Conservation (phyloP, 2,797 vertebrate genomes). For the Podarcis siculus region DNA sequence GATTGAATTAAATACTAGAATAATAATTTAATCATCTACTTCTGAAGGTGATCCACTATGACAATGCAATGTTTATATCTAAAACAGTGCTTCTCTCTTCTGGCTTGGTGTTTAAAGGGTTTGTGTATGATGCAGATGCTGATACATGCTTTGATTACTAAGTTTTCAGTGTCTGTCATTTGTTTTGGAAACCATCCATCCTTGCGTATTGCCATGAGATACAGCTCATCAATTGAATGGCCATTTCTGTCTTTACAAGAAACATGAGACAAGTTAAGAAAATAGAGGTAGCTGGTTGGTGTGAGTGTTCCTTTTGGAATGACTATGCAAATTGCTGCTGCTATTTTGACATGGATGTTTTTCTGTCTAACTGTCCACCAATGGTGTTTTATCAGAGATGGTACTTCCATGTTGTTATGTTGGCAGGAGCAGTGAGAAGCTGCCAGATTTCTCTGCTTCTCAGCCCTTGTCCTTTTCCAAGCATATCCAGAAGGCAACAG, state of each 20-base stretch:
- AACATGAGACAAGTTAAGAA: neutral
- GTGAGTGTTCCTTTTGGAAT: neutral
- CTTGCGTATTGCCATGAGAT: neutral
- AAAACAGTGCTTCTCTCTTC: neutral
- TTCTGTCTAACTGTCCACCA: neutral
- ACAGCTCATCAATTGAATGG: neutral
- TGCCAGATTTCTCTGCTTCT: neutral
- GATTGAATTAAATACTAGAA: conserved; percentile 60
- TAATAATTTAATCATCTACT: conserved; percentile 27
- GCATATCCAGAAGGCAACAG: conserved; percentile 6
- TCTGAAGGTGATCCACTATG: conserved; percentile 36
- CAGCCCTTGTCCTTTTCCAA: neutral
- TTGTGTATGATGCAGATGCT: conserved; percentile 5
- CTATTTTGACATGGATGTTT: neutral
- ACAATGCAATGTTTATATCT: neutral
- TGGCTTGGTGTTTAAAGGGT: neutral
- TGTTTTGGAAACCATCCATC: conserved; percentile 5
- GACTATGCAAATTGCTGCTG: neutral
- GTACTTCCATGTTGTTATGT: neutral
- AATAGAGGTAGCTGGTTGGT: neutral
- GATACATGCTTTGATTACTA: neutral
- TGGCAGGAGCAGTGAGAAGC: neutral
- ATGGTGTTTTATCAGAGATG: neutral
- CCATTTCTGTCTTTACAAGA: neutral
- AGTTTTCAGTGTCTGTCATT: neutral